phyloP scores from a whole-genome alignment of 2,113 vertebrate species.

The Spheniscus mendiculus region DNA sequence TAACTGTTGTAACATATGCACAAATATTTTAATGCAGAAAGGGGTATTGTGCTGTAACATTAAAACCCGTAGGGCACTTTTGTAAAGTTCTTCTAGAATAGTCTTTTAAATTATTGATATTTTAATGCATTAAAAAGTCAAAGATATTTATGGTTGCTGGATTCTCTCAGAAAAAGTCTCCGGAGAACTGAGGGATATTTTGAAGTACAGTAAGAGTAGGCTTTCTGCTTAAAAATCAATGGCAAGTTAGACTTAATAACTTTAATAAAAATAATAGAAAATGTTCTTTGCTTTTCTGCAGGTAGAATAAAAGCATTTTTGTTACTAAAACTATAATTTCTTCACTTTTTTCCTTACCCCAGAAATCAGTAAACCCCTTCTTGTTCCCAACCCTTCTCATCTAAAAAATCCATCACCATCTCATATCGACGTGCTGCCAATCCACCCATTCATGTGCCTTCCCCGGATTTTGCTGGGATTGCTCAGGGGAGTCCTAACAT shows the following conservation, averaged over 20 bases:
- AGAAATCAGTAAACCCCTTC: neutral
- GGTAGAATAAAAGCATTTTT: neutral
- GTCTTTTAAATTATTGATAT: constrained; percentile 43
- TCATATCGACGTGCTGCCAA: accelerated
- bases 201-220: neutral
- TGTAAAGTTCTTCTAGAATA: neutral
- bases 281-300: neutral
- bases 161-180: neutral
- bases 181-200: neutral
- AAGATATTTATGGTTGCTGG: neutral
- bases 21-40: neutral
- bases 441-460: neutral
- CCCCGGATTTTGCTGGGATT: neutral
- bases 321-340: neutral
- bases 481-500: neutral
- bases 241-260: neutral
- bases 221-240: constrained; percentile 33
- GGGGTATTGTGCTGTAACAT: neutral
- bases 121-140: constrained; percentile 26
- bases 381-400: accelerated
- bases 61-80: neutral
- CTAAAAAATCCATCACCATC: neutral
- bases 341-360: neutral
- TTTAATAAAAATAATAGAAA: neutral
- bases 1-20: neutral